phyloP scores from a whole-genome alignment of 2,888 invertebrate species.

The Limnephilus lunatus region DNA sequence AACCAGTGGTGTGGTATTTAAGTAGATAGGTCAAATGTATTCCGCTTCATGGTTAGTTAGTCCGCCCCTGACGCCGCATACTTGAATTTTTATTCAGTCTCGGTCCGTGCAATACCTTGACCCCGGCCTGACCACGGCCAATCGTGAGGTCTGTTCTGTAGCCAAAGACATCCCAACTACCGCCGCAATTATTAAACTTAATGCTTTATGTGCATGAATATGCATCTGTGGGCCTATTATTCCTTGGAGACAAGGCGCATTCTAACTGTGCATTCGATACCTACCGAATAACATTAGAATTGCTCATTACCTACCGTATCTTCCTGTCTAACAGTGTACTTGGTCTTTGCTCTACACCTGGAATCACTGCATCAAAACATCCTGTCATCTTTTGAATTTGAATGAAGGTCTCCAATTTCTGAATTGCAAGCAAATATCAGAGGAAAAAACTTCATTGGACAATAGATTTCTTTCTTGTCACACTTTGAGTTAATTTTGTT shows the following conservation, averaged over 20 bases:
- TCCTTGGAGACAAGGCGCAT: slow-evolving; percentile 20
- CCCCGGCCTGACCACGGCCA: slow-evolving; percentile 51
- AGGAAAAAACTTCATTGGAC: too few species aligned
- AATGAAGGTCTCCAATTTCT: neutral
- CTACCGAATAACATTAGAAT: slow-evolving; percentile 5
- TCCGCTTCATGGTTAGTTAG: neutral
- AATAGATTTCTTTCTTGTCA: neutral
- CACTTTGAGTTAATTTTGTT: neutral
- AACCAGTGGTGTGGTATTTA: neutral
- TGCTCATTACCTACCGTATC: neutral
- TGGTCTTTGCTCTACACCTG: neutral
- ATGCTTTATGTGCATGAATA: slow-evolving; percentile 32
- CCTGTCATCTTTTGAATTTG: neutral
- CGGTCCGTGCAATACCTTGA: slow-evolving; percentile 56
- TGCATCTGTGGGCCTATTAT: slow-evolving; percentile 25
- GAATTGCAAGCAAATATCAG: too few species aligned
- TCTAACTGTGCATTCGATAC: neutral
- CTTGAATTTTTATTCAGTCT: slow-evolving; percentile 46
- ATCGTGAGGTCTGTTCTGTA: slow-evolving; percentile 43
- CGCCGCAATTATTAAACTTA: slow-evolving; percentile 50
- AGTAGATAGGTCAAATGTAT: neutral
- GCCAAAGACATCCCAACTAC: slow-evolving; percentile 39
- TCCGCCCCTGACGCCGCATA: slow-evolving; percentile 32
- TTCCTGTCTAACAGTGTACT: neutral
- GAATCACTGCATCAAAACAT: neutral